Evolutionary conservation across 2,888 invertebrate genomes (phyloP), one percentile per base, ranked within the genome.

Genomic region (Cryptocheilus praepositus): DNA sequence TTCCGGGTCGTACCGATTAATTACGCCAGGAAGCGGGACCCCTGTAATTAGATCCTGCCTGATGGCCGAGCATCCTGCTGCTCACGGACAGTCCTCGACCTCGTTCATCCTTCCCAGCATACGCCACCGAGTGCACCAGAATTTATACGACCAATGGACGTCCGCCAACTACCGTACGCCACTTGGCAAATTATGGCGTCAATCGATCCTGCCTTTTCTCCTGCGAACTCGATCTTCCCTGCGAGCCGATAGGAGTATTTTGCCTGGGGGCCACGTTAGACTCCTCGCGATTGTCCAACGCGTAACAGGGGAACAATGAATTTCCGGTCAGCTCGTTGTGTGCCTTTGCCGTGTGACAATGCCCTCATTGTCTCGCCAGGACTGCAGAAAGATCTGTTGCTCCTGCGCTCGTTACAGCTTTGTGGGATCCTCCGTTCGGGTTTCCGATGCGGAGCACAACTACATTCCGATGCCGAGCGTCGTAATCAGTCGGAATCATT

Each of bases 1-100:
- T 65, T 76, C 63, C 68, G 70, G 73, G 65, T 76, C 69, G 68
- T 73, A 71, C 66, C 80, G 79, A 80, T 83, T 83, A 83, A 83
- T 82, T 81, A 76, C 77, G 71, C 70, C 68, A 71, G 71, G 71
- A 71, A 76, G 68, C 76, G 60, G 64, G 60, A 49, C 28, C 70
- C 73, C 74, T 78, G 82, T 81, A 83, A 83, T 83, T 83, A 83
- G 80, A 82, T 78, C 73, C 71, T 70, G 61, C 71, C 71, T 70
- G 72, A 71, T 64, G 66, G 18, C 44, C 70, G 77, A 56, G 64
- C 71, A 70, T 74, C 70, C 64, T 61, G 36, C 11, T 36, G 36
- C 36, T 36, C 67, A 64, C 67, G 66, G 56, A 57, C 67, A 61
- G 53, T 70, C 56, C 67, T 67, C 61, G 19, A 15, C 43, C 51